Evolutionary conservation across 2,797 vertebrate species (phyloP), one percentile per base, ranked within the genome.

Genomic region (Enteromius trimaculatus): DNA sequence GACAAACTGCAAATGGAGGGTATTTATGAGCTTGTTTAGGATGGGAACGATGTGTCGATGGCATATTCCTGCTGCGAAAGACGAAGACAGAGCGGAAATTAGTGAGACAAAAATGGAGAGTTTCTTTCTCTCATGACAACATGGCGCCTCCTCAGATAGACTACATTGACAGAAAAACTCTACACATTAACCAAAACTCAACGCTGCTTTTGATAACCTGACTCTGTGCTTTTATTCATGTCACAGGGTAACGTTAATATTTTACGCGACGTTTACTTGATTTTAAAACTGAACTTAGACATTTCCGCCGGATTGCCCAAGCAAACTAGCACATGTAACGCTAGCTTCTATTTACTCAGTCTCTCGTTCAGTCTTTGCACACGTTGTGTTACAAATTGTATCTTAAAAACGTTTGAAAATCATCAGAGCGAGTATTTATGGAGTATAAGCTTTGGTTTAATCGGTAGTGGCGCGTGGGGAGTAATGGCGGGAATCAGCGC

Each of bases 21-120:
- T 47, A 60, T 47, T 79, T 80, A 29, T 34, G 64, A 44, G 34
- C 39, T 44, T 62, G 17, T 26, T n/a, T 37, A 60, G 16, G 51
- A 77, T 49, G 60, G 60, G 75, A 47, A 53, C 47, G 19, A 79
- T 55, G 31, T 53, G 65, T 74, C 62, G 77, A 65, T 80, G 51
- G 34, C 83, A 65, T 72, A 71, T 66, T 85, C 65, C 76, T 81
- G 16, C 88, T 21, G 72, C 65, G 74, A 75, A 75, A 78, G 58
- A 44, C 90, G 92, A 90, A 91, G 90, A 91, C 84, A 89, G 90
- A 93, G 90, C 92, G 94, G 94, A 95, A 93, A 94, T 93, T 89
- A 93, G 93, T 91, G 90, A 94, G 93, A 94, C 94, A 95, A 95
- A 95, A 94, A 95, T 95, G 94, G 94, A 95, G 94, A 93, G 92